Percentiles rank a stretch among this genome's conserved stretches.
Evolutionary conservation across 2,113 vertebrate species (phyloP).

Genomic region (Etheostoma cragini): DNA sequence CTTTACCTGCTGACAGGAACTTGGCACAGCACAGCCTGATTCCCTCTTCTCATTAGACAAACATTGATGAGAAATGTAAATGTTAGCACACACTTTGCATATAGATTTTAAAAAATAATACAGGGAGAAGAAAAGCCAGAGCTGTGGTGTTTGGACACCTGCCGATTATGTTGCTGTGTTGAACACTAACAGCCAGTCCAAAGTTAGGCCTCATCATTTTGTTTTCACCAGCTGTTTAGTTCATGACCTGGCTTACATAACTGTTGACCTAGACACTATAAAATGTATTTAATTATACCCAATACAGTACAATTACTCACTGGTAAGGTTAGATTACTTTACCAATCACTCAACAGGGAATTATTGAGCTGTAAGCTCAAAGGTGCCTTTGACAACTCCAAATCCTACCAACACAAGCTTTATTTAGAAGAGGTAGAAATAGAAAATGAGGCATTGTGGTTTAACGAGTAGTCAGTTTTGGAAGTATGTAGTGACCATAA

Average conservation of each 20-base stretch:
- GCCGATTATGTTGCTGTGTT: conserved; percentile 41
- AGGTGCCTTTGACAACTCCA: not conserved
- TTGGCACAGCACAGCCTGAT: conserved; percentile 78
- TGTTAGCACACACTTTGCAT: conserved; percentile 69
- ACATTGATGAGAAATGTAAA: conserved; percentile 78
- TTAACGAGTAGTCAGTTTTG: not conserved
- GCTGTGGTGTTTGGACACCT: conserved; percentile 80
- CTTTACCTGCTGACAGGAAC: conserved; percentile 76
- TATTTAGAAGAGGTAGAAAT: not conserved
- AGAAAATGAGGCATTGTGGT: not conserved
- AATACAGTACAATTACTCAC: not conserved
- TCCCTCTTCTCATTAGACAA: conserved; percentile 76
- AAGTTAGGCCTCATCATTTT: conserved; percentile 9
- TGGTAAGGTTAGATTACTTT: not conserved
- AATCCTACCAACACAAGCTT: not conserved
- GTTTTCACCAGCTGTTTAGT: conserved; percentile 17
- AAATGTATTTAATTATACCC: too few species aligned
- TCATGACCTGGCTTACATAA: conserved; percentile 24
- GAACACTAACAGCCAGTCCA: conserved; percentile 23
- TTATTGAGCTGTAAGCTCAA: not conserved
- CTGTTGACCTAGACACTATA: not conserved
- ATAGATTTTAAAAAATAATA: conserved; percentile 30
- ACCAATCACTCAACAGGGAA: not conserved
- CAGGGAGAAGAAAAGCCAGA: conserved; percentile 31
- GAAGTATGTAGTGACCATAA: not conserved